Conservation (phyloP, 2,113 vertebrate genomes). For the Gyps fulvus region DNA sequence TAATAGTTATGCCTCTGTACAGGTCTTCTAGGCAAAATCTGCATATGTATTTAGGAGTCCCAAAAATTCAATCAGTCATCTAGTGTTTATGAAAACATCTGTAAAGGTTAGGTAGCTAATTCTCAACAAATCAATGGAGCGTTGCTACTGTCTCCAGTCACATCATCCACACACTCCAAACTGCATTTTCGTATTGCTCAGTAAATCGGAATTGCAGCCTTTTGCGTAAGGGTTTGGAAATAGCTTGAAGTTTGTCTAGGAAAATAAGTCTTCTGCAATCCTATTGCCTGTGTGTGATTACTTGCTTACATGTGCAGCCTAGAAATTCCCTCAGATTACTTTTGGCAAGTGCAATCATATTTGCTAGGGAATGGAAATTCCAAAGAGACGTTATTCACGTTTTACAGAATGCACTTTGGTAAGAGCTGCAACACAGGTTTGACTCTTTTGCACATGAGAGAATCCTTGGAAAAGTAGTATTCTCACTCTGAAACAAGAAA, state of each 20-base stretch:
- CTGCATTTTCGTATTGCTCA: not conserved
- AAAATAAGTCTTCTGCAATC: not conserved
- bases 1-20: accelerated
- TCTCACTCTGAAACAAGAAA: not conserved
- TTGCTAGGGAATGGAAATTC: not conserved
- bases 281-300: not conserved
- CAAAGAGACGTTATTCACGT: not conserved
- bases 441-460: not conserved
- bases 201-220: not conserved
- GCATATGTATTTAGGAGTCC: not conserved
- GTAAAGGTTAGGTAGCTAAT: not conserved
- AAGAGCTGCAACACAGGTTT: not conserved
- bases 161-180: not conserved
- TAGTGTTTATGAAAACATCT: not conserved
- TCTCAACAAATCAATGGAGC: not conserved
- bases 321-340: not conserved
- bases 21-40: not conserved
- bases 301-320: not conserved
- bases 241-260: not conserved
- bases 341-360: accelerated
- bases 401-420: not conserved
- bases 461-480: not conserved
- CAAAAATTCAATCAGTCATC: not conserved
- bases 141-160: not conserved
- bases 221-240: not conserved